phyloP scores from a whole-genome alignment of 1,140 invertebrate genomes.

The Triops longicaudatus region DNA sequence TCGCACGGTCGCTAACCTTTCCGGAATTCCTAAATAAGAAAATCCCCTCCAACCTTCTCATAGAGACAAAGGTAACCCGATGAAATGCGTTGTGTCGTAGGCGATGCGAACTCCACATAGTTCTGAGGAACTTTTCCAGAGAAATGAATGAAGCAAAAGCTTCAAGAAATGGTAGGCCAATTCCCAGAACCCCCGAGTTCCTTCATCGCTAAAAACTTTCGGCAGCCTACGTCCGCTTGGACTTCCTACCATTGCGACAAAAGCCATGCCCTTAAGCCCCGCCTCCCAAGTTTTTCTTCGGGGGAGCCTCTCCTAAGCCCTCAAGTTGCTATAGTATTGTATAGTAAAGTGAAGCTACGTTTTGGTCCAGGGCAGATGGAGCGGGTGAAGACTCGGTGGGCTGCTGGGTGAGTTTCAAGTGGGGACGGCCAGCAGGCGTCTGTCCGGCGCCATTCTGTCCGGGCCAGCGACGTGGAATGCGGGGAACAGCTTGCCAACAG shows the following conservation, averaged over 20 bases:
- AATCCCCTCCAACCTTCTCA: not conserved
- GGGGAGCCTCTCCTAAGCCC: not conserved
- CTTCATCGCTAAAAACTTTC: not conserved
- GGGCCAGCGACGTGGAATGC: conserved; percentile 13
- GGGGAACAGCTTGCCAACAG: conserved; percentile 12
- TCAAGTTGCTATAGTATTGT: not conserved
- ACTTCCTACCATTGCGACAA: not conserved
- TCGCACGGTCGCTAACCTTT: not conserved
- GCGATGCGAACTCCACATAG: not conserved
- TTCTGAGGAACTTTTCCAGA: not conserved
- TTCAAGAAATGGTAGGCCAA: not conserved
- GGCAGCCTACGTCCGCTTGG: too few species aligned
- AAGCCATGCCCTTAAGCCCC: not conserved
- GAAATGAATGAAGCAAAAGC: not conserved
- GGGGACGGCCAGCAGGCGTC: not conserved
- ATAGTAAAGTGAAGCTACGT: not conserved
- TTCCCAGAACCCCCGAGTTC: not conserved
- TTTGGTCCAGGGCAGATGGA: not conserved
- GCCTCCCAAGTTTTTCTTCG: not conserved
- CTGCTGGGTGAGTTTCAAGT: not conserved
- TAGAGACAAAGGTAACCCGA: not conserved
- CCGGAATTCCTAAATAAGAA: not conserved
- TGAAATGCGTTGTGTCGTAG: not conserved
- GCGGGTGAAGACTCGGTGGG: not conserved
- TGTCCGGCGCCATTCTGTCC: conserved; percentile 9